These are phyloP conservation scores for Lasioglossum morio DNA, from an alignment of 2,888 invertebrate genomes.

Conservation along the genomic window DNA sequence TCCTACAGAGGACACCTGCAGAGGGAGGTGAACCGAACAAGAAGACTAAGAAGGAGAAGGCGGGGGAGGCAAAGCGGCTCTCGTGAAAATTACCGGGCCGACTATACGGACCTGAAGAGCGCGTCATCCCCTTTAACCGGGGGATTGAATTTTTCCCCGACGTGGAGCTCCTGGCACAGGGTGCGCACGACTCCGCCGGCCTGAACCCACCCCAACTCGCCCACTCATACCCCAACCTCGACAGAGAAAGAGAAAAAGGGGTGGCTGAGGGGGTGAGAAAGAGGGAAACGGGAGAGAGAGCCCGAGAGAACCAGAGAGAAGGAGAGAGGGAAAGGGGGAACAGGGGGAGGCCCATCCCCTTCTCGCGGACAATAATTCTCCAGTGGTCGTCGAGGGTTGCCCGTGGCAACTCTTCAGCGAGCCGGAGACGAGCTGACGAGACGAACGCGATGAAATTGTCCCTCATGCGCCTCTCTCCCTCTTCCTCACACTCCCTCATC, in stretches of 20 bases:
- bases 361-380: conserved; percentile 80
- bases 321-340: conserved; percentile 17
- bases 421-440: conserved; percentile 70
- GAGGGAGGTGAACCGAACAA: conserved; percentile 2
- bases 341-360: conserved; percentile 57
- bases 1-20: conserved; percentile 41
- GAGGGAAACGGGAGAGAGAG: conserved; percentile 14
- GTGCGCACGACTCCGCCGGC: conserved; percentile 76
- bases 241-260: conserved; percentile 54
- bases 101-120: conserved; percentile 68
- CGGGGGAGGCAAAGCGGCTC: conserved; percentile 48
- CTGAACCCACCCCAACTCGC: conserved; percentile 65
- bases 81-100: conserved; percentile 68
- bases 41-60: conserved; percentile 22
- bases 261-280: conserved; percentile 28
- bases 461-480: conserved; percentile 46
- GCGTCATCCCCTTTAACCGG: conserved; percentile 82
- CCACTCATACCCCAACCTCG: conserved; percentile 43
- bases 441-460: conserved; percentile 81
- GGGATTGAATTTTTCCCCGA: conserved; percentile 83
- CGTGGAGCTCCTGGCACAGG: conserved; percentile 76
- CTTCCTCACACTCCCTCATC: not conserved
- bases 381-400: conserved; percentile 80
- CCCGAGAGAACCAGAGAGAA: conserved; percentile 11
- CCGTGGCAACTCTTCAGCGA: conserved; percentile 82